Percentiles rank a stretch among this genome's conserved stretches.
These are phyloP conservation scores for Platanista minor DNA, from an alignment of 2,113 vertebrate genomes.

Conservation along the genomic window DNA sequence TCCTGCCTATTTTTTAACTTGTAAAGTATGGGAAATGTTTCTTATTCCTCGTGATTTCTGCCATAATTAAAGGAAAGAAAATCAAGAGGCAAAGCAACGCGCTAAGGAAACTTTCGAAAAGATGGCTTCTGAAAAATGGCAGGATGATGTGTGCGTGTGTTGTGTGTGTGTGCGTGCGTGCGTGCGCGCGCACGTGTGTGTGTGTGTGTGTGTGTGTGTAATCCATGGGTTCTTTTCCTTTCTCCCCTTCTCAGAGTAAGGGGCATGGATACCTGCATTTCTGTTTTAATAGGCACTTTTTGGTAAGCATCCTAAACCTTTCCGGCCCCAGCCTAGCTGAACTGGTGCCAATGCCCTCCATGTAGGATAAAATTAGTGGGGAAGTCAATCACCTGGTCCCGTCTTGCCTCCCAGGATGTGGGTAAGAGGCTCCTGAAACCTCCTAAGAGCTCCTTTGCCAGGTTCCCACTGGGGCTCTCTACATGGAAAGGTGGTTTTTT, in stretches of 20 bases:
- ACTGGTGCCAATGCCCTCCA: not conserved
- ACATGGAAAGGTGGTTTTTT: constrained; percentile 73
- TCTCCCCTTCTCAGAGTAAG: not conserved
- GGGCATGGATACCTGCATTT: not conserved
- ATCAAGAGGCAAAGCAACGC: not conserved
- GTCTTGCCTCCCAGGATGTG: constrained; percentile 51
- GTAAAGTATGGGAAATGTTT: not conserved
- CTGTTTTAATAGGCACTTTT: not conserved
- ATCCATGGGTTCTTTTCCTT: not conserved
- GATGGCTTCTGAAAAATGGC: not conserved
- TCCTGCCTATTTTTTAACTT: constrained; percentile 7
- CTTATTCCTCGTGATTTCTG: not conserved
- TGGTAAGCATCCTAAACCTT: not conserved
- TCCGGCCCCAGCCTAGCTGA: too few species aligned
- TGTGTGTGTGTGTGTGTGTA: too few species aligned
- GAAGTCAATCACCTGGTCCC: not conserved
- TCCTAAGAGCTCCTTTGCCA: constrained; percentile 73
- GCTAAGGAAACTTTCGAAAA: not conserved
- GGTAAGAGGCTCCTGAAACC: constrained; percentile 78
- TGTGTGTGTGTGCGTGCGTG: not conserved
- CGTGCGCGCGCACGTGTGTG: too few species aligned
- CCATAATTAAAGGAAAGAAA: not conserved
- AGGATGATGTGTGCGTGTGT: not conserved
- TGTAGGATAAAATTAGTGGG: not conserved
- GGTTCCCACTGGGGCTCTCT: constrained; percentile 76